Conservation (phyloP, 2,888 invertebrate genomes). For the Tachina grossa region DNA sequence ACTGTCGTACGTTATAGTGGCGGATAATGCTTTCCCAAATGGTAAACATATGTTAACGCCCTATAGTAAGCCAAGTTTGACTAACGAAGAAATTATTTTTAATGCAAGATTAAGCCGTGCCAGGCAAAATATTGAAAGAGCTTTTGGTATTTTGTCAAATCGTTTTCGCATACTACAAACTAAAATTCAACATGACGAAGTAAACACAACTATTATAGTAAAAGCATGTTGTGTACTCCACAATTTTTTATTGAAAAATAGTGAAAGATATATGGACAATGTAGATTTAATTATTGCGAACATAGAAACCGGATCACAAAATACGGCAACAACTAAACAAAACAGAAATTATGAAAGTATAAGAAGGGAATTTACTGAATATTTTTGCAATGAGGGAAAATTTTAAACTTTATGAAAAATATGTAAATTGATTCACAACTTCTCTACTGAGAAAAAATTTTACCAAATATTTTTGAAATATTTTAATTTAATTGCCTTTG, state of each 20-base stretch:
- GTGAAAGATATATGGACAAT: slow-evolving; percentile 11
- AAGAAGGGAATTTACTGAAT: neutral
- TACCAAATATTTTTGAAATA: too few species aligned
- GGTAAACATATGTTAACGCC: slow-evolving; percentile 31
- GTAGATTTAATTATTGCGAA: too few species aligned
- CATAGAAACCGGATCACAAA: neutral
- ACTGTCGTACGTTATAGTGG: slow-evolving; percentile 14
- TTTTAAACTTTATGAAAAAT: slow-evolving; percentile 5
- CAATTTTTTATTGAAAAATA: slow-evolving; percentile 24
- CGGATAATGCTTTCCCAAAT: slow-evolving; percentile 23
- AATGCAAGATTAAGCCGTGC: slow-evolving; percentile 14
- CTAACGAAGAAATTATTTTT: slow-evolving; percentile 15
- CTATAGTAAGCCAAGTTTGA: slow-evolving; percentile 3
- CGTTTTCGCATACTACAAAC: slow-evolving; percentile 18
- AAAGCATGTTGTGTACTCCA: slow-evolving; percentile 34
- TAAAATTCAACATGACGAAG: slow-evolving; percentile 25
- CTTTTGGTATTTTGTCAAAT: slow-evolving; percentile 28
- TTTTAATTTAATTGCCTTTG: too few species aligned
- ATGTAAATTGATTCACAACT: neutral
- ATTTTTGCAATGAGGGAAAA: slow-evolving; percentile 16
- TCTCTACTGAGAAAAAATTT: neutral
- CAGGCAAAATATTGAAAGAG: slow-evolving; percentile 24
- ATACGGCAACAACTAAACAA: slow-evolving; percentile 5
- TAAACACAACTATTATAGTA: slow-evolving; percentile 29
- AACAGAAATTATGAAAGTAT: slow-evolving; percentile 15